Conservation (phyloP, 2,888 invertebrate genomes). For the Torymus aiolomorphi region DNA sequence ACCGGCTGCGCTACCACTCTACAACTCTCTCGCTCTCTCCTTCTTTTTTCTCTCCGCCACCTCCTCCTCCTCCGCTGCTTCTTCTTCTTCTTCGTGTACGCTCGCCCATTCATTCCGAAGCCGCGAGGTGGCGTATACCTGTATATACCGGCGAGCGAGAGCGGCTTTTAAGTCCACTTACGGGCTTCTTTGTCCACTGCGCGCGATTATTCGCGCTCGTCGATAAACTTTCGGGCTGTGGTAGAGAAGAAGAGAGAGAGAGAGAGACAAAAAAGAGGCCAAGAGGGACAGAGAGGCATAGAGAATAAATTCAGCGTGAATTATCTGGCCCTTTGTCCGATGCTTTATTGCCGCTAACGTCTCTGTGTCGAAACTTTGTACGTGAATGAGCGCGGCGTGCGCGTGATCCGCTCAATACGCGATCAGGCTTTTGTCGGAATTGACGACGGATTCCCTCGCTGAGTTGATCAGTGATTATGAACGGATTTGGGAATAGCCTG, state of each 20-base stretch:
- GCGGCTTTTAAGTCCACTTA: slow-evolving; percentile 48
- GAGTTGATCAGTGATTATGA: no score
- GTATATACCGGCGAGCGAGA: slow-evolving; percentile 5
- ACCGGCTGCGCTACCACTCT: slow-evolving; percentile 66
- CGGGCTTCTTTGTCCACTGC: slow-evolving; percentile 56
- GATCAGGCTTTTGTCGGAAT: no score
- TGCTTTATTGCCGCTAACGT: slow-evolving; percentile 15
- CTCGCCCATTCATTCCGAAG: slow-evolving; percentile 61
- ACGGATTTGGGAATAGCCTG: no score
- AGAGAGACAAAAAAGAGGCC: slow-evolving; percentile 8
- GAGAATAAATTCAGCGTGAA: slow-evolving; percentile 37
- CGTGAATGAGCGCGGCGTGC: neutral
- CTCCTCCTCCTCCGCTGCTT: slow-evolving; percentile 38
- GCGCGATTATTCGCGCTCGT: slow-evolving; percentile 51
- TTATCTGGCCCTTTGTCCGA: slow-evolving; percentile 32
- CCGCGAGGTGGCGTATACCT: slow-evolving; percentile 53
- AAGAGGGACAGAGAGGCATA: slow-evolving; percentile 38
- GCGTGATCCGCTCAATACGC: no score
- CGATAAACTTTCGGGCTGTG: slow-evolving; percentile 38
- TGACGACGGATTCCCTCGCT: no score
- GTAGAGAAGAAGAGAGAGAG: neutral
- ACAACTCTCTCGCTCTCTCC: slow-evolving; percentile 10
- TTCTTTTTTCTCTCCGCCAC: neutral
- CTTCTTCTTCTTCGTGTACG: slow-evolving; percentile 34
- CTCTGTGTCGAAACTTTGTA: neutral